Evolutionary conservation across 2,888 invertebrate species (phyloP).

Genomic region (Fissipunctia ypsillon): DNA sequence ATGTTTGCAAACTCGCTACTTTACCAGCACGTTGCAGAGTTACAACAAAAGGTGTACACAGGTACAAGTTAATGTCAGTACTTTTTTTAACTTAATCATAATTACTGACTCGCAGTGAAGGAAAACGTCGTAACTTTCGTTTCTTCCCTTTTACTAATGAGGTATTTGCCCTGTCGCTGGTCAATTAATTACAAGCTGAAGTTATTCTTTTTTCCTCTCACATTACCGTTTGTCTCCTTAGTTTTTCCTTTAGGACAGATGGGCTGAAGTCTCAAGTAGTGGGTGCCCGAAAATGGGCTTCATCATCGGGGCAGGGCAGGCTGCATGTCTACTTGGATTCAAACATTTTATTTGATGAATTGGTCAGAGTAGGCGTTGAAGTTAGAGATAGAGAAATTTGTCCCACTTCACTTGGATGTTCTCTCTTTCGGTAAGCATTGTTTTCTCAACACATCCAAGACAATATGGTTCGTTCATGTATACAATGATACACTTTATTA

Average conservation of each 20-base stretch:
- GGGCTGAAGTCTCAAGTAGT: neutral
- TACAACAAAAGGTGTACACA: neutral
- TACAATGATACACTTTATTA: conserved; percentile 19
- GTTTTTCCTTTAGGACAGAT: neutral
- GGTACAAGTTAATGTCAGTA: neutral
- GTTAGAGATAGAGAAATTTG: neutral
- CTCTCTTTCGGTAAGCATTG: neutral
- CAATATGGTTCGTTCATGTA: neutral
- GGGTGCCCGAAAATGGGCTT: neutral
- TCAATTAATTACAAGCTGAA: neutral
- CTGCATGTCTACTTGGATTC: neutral
- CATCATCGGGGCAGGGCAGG: neutral
- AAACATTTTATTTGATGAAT: neutral
- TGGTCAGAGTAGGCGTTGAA: neutral
- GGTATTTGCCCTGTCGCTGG: neutral
- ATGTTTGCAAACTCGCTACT: neutral
- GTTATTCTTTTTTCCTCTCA: neutral
- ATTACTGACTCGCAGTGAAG: neutral
- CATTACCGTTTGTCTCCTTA: neutral
- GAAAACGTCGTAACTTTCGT: neutral
- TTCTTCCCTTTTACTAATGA: neutral
- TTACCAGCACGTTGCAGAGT: neutral
- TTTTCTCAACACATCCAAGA: neutral
- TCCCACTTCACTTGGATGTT: neutral
- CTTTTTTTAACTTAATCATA: neutral